Evolutionary conservation across 2,113 vertebrate genomes (phyloP), one percentile per base, ranked within the genome.

Genomic region (Talpa occidentalis): DNA sequence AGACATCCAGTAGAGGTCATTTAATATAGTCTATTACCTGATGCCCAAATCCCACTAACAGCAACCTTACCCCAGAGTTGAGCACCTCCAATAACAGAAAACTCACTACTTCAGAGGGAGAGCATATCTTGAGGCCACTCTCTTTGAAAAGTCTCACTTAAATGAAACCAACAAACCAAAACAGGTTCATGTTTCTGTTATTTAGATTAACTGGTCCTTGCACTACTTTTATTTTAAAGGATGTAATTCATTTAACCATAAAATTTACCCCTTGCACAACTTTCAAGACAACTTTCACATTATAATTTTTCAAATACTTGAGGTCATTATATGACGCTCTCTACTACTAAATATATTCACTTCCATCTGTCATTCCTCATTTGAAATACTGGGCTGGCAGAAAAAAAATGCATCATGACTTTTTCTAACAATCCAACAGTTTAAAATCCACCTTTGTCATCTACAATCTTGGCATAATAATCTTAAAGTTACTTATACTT

Each of bases 401-500:
- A 52, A 52, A 52, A 52, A 52, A 52, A 15, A 52, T 15, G 49
- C 16, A 17, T 52, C 49, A 52, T 52, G 49, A 52, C 15, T 52
- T 52, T 52, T 52, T 52, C 66, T 44, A 59, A 90, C 17, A 22
- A 35, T 8, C 21, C 19, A 37, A 35, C n/a, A 37, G n/a, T 37
- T 69, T n/a, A 37, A 69, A 69, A 21, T 64, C 26, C n/a, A 85
- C 54, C 26, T 9, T 49, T 79, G 26, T 49, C 22, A 54, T 60
- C 73, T 64, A 82, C n/a, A 64, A 15, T 62, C 69, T 49, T 66
- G 60, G 42, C 12, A 28, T 21, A 37, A 24, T 47, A 77, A 81
- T 62, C 54, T 93, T 94, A 76, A 81, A 87, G 54, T 66, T 92
- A 86, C 16, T 84, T 59, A 87, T 22, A 21, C 47, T 87, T 92